Evolutionary conservation across 2,113 vertebrate genomes (phyloP).

Genomic region (Chaetorhynchus papuensis): DNA sequence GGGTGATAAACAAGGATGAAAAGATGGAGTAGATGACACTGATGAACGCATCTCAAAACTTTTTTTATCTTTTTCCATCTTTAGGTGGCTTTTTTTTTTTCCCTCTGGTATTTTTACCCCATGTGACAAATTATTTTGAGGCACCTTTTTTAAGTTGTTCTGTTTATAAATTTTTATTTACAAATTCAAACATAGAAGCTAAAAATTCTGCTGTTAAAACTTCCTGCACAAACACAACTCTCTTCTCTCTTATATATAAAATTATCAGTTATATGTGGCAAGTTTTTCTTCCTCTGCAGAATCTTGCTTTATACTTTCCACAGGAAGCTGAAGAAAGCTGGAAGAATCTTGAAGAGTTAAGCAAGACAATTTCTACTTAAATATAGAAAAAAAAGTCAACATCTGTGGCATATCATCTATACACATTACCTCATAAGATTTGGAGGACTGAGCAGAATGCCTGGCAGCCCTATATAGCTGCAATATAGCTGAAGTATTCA

Average conservation of each 20-base stretch:
- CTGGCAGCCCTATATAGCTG: neutral
- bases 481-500: neutral
- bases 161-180: neutral
- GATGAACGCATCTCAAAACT: fast-evolving
- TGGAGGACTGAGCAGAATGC: neutral
- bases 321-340: neutral
- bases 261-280: neutral
- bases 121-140: neutral
- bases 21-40: neutral
- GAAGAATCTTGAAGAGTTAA: neutral
- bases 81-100: neutral
- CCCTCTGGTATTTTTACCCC: neutral
- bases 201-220: neutral
- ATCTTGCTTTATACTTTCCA: neutral
- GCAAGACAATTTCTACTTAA: neutral
- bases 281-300: neutral
- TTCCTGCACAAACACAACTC: neutral
- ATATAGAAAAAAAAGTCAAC: neutral
- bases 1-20: neutral
- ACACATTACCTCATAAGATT: neutral
- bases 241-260: neutral
- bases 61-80: neutral
- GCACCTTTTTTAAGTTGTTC: neutral
- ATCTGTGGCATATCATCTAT: neutral
- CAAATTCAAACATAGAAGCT: neutral